Percentiles rank a stretch among this genome's conserved stretches.
phyloP scores from a whole-genome alignment of 2,113 vertebrate genomes.

The Clarias macrocephalus region DNA sequence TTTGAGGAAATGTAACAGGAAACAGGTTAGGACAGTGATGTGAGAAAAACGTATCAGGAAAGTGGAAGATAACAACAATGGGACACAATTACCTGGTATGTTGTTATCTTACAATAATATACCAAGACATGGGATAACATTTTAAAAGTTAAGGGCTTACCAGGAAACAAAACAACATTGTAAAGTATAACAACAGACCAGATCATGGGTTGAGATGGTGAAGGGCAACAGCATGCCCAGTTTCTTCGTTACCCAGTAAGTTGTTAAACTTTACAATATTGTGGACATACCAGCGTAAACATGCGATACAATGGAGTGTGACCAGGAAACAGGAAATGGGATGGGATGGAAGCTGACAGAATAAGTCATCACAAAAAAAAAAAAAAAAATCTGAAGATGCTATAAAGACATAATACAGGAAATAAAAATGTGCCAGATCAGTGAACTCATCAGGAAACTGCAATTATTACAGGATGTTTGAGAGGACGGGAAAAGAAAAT shows the following conservation, averaged over 20 bases:
- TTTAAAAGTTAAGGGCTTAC: too few relatives aligned
- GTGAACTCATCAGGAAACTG: background rate
- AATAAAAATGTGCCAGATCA: background rate
- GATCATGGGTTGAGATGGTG: background rate
- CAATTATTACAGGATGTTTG: background rate
- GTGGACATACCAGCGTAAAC: too few relatives aligned
- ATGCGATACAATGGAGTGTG: background rate
- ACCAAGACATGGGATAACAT: too few relatives aligned
- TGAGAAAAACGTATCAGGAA: too few relatives aligned
- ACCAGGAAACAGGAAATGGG: background rate
- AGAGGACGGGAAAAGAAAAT: background rate
- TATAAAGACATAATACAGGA: background rate
- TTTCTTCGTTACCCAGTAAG: too few relatives aligned
- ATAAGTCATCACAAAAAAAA: background rate
- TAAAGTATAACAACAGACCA: background rate
- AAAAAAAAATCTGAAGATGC: background rate
- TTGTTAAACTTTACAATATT: too few relatives aligned
- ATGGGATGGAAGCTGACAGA: background rate
- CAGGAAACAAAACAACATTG: background rate
- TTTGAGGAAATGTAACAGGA: too few relatives aligned
- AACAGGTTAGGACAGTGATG: too few relatives aligned
- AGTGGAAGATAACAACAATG: too few relatives aligned
- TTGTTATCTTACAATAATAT: too few relatives aligned
- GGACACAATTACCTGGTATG: too few relatives aligned
- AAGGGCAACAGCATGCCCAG: background rate